Evolutionary conservation across 2,797 vertebrate species (phyloP), one percentile per base, ranked within the genome.

Genomic region (Hyperoplus lanceolatus): DNA sequence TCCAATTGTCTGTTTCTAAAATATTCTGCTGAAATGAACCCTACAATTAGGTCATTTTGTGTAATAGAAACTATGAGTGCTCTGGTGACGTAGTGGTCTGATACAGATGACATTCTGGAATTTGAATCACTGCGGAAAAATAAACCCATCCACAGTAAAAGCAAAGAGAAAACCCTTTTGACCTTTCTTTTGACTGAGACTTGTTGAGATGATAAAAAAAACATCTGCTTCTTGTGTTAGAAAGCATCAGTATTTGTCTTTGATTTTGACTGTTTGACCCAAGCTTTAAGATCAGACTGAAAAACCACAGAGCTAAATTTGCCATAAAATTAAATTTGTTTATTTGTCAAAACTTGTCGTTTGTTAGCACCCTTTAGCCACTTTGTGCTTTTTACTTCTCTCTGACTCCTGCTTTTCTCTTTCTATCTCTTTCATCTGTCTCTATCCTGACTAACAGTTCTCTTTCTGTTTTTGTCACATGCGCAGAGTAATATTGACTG

Each of bases 401-500:
- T 53, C 67, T 55, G 41, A 81, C 66, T 51, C 55, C 56, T 49
- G 62, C 56, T 57, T 86, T 29, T 70, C 16, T 54, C 21, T 73
- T 59, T 77, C 69, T 59, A 55, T 81, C 53, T 49, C 13, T 21
- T 46, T 73, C 61, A 42, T 77, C 42, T 12, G 7, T 64, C 39
- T 72, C 58, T 38, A 38, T 63, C 66, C 48, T 61, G 43, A 72
- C 72, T 49, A 73, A 73, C 79, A 10, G 18, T 57, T 74, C 59
- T 50, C 62, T 80, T 74, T 70, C 11, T 18, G 48, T 36, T 21
- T 79, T 79, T 73, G 55, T 89, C 79, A 84, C 54, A 90, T 84
- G 80, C 68, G 71, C 77, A 70, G 69, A 6, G 71, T 51, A 59
- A 85, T 87, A 88, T 84, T 88, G 70, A 87, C 82, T 46, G 61